Percentiles rank a stretch among this genome's conserved stretches.
Conservation (phyloP, 1,140 invertebrate species). For the Drosophila persimilis region DNA sequence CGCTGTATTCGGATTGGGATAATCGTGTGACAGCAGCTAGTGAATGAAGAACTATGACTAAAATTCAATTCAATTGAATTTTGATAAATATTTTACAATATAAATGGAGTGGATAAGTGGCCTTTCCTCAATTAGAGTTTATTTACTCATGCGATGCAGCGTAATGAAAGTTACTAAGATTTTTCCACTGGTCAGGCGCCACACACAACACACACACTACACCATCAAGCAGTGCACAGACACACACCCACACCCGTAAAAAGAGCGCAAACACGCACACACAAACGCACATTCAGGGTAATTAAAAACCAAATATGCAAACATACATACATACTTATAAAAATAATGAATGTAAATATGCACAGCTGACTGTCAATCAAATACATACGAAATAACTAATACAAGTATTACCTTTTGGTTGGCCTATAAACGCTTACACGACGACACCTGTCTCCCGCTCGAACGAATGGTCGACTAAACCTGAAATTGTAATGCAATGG, state of each 20-base stretch:
- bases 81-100: slow-evolving; percentile 2
- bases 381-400: slow-evolving; percentile 31
- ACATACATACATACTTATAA: background rate
- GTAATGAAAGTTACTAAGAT: too few relatives aligned
- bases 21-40: background rate
- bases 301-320: slow-evolving; percentile 38
- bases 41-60: background rate
- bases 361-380: slow-evolving; percentile 71
- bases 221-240: background rate
- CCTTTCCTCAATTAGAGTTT: slow-evolving; percentile 68
- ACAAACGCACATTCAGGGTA: slow-evolving; percentile 10
- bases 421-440: slow-evolving; percentile 28
- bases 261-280: slow-evolving; percentile 1
- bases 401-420: background rate
- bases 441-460: slow-evolving; percentile 42
- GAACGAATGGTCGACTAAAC: slow-evolving; percentile 40
- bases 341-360: slow-evolving; percentile 60
- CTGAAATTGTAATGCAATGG: too few relatives aligned
- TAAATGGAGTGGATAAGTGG: slow-evolving; percentile 18
- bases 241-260: background rate
- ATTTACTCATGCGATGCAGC: slow-evolving; percentile 57
- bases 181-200: too few relatives aligned
- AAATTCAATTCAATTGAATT: slow-evolving; percentile 8
- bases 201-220: too few relatives aligned
- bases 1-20: background rate